Evolutionary conservation across 2,888 invertebrate species (phyloP), one percentile per base, ranked within the genome.

Genomic region (Thecocarcelia acutangulata): DNA sequence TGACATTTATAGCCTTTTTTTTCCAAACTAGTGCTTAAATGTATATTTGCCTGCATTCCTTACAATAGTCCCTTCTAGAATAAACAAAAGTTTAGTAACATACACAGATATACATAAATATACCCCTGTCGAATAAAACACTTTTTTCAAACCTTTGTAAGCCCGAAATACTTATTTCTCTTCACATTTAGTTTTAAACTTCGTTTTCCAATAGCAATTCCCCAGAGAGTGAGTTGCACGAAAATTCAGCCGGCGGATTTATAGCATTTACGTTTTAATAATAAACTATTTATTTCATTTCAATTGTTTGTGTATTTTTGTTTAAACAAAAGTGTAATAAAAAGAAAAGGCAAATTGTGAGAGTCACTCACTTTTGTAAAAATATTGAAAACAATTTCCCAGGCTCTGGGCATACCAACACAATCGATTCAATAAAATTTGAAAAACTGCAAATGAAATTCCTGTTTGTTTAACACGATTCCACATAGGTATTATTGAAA

Each of bases 171-270:
- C 61, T 48, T 76, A 21, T 19, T 59, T 48, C 56, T 61, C 3
- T 5, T 3, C 24, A 24, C 24, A 24, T 24, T 68, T 81, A 76
- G 72, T 46, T 72, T 68, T 11, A 61, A 56, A 19, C 11, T 52
- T 33, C 17, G 21, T 40, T n/a, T 48, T 15, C 21, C 42, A 28
- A 50, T 68, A 42, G 50, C 63, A 68, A 63, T 78, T 82, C 82
- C 82, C 82, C 59, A 78, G 64, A 70, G 82, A 78, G 58, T 64
- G 59, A 66, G 54, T 61, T 56, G 66, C 59, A 37, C 19, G 33
- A 66, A 58, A 64, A 56, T 24, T 17, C 28, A 81, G 63, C 64
- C 74, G 82, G 64, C 63, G 72, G 68, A 61, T 61, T 70, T 73
- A 44, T 33, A 46, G 15, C 21, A 56, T 37, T 73, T 64, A 40